Evolutionary conservation across 2,113 vertebrate species (phyloP).

Genomic region (Bujurquina vittata): DNA sequence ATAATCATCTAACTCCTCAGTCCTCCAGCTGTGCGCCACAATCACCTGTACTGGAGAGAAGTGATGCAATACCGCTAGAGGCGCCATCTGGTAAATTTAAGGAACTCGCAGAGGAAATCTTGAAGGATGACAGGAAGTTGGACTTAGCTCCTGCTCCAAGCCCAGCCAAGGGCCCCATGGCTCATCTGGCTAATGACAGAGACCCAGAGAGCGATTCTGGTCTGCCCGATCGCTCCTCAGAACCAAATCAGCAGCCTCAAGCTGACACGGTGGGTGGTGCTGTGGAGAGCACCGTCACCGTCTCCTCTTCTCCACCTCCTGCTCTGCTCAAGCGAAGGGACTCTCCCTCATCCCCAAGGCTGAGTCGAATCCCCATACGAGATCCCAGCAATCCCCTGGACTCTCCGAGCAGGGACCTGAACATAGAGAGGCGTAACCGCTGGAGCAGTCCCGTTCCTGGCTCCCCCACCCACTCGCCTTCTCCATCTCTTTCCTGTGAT

Average conservation of each 20-base stretch:
- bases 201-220: constrained; percentile 81
- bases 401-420: constrained; percentile 82
- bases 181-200: constrained; percentile 64
- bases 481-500: constrained; percentile 86
- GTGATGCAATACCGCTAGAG: constrained; percentile 56
- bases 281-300: constrained; percentile 64
- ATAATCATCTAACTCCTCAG: constrained; percentile 42
- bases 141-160: constrained; percentile 77
- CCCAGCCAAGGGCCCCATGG: constrained; percentile 52
- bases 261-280: constrained; percentile 64
- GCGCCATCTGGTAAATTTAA: constrained; percentile 49
- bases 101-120: constrained; percentile 42
- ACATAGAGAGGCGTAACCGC: constrained; percentile 88
- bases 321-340: constrained; percentile 64
- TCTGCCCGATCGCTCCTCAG: constrained; percentile 76
- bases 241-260: constrained; percentile 73
- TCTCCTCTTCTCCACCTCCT: constrained; percentile 67
- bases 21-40: constrained; percentile 60
- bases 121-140: constrained; percentile 56
- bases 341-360: constrained; percentile 78
- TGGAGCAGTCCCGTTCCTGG: constrained; percentile 92
- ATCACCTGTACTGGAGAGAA: constrained; percentile 67
- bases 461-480: constrained; percentile 85
- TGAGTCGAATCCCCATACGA: constrained; percentile 93
- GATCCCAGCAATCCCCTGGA: constrained; percentile 86